Evolutionary conservation across 2,797 vertebrate species (phyloP), one percentile per base, ranked within the genome.

Genomic region (Helostoma temminkii): DNA sequence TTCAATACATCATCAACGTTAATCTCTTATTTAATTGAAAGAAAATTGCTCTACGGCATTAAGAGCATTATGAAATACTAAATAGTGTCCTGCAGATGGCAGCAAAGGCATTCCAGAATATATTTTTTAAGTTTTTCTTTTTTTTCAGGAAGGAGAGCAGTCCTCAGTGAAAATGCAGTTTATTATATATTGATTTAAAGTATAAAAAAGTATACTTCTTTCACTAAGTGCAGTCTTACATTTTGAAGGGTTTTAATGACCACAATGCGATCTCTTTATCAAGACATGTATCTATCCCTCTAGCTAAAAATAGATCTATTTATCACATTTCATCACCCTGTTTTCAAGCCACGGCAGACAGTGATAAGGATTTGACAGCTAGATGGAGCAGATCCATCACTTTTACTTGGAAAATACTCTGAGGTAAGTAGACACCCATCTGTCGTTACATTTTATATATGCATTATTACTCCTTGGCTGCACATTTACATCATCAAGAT

Each of bases 71-170:
- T 68, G 47, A 52, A 25, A n/a, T 77, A 14, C 5, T 25, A 0
- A 0, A 2, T 5, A 0, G 9, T 16, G 0, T 63, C 87, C 92
- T 80, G 76, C 75, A 92, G 91, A 81, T 81, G 85, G 87, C 88
- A 92, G 91, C 84, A 91, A 65, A 84, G 81, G 18, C 65, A 55
- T 82, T 52, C 45, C 47, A 74, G 58, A 71, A 21, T n/a, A 67
- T 32, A 2, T 36, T 3, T 15, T 11, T 3, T 9, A 3, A 1
- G 22, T 6, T 9, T 12, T 16, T 19, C 11, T 36, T 6, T 65
- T 39, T 41, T 26, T 30, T 16, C 24, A 9, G 30, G 19, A 22
- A 4, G 10, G 43, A n/a, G n/a, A 36, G 39, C 21, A 14, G 48
- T 7, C 18, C 42, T 28, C 12, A 42, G 42, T 1, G 0, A 52